These are phyloP conservation scores for Carcina quercana DNA, from an alignment of 2,888 invertebrate species.

Conservation along the genomic window DNA sequence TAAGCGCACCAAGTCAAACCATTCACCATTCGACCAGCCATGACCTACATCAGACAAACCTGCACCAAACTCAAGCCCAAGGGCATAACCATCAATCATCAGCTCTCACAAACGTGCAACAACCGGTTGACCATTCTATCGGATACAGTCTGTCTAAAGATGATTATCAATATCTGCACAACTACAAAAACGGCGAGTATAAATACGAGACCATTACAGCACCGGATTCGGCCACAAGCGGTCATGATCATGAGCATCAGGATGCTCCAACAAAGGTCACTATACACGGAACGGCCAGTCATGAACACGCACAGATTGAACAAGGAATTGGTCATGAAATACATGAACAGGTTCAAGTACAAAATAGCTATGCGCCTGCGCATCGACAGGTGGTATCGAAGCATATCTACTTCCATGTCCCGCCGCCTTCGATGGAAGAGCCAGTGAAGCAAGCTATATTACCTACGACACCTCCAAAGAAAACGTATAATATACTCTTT, in stretches of 20 bases:
- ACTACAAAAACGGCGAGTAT: neutral
- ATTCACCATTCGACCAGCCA: no score
- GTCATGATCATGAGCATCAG: neutral
- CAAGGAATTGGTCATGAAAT: neutral
- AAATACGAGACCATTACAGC: neutral
- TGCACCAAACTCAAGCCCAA: no score
- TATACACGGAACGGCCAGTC: neutral
- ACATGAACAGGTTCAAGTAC: neutral
- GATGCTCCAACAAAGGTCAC: neutral
- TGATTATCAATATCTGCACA: constrained; percentile 23
- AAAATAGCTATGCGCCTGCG: neutral
- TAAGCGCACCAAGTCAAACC: no score
- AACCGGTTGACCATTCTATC: constrained; percentile 20
- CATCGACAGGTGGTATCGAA: constrained; percentile 68
- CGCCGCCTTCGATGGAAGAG: constrained; percentile 80
- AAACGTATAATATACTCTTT: constrained; percentile 84
- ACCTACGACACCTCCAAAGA: constrained; percentile 67
- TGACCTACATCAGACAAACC: no score
- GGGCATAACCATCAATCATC: no score
- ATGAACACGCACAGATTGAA: neutral
- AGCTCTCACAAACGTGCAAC: no score
- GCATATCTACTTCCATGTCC: constrained; percentile 84
- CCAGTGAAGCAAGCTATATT: constrained; percentile 61
- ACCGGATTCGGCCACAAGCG: neutral
- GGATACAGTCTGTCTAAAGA: constrained; percentile 26